Percentiles rank a stretch among this genome's conserved stretches.
Evolutionary conservation across 92 coral and sea anemone genomes (phyloP).

Genomic region (Diadumene lineata): DNA sequence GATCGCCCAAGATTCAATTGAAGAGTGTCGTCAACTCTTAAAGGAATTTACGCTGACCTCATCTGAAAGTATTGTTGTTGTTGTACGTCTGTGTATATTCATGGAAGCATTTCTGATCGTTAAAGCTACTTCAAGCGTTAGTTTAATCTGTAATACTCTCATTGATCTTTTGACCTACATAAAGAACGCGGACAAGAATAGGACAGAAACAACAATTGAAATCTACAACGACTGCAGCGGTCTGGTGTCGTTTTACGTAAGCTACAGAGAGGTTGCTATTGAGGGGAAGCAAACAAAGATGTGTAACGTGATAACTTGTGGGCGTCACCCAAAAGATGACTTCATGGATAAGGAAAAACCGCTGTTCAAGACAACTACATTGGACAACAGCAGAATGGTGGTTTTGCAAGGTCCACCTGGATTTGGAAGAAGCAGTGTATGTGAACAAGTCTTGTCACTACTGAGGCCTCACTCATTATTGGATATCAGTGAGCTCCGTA

Average conservation of each 20-base stretch:
- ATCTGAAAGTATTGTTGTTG: no score
- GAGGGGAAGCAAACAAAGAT: not conserved
- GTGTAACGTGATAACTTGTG: conserved; percentile 9
- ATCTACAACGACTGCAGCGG: conserved; percentile 20
- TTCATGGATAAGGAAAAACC: not conserved
- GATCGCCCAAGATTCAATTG: no score
- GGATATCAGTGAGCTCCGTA: conserved; percentile 4
- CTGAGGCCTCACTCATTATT: not conserved
- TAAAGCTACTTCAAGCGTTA: not conserved
- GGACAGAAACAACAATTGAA: not conserved
- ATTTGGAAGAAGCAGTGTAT: not conserved
- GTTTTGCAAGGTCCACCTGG: not conserved
- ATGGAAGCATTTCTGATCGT: not conserved
- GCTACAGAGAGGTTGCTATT: not conserved
- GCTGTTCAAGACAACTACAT: not conserved
- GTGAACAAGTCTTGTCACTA: not conserved
- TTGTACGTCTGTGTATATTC: not conserved
- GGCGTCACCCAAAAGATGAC: conserved; percentile 2
- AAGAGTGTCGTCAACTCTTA: no score
- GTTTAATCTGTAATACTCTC: not conserved
- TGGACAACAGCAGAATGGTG: not conserved
- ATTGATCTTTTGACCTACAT: not conserved
- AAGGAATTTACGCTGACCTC: not conserved
- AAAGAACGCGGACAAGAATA: not conserved
- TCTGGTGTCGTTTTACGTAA: conserved; percentile 10